Evolutionary conservation across 2,888 invertebrate species (phyloP).

Genomic region (Zhuqinia jingwanae): DNA sequence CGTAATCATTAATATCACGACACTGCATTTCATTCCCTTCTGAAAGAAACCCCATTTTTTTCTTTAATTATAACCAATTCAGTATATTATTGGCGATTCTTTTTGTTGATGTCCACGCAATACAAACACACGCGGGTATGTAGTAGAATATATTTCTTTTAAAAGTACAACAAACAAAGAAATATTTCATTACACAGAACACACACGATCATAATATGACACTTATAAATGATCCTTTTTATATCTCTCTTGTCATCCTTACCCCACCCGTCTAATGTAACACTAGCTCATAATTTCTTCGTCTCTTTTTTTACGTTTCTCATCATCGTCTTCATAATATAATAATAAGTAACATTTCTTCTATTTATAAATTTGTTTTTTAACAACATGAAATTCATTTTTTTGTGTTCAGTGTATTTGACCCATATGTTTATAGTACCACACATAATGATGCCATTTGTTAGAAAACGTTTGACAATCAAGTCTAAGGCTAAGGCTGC

Average conservation of each 20-base stretch:
- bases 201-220: too few species aligned
- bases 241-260: background rate
- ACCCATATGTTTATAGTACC: constrained; percentile 6
- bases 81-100: constrained; percentile 36
- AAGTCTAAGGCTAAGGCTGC: constrained; percentile 66
- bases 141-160: background rate
- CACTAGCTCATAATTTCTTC: constrained; percentile 25
- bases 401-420: too few species aligned
- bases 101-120: constrained; percentile 27
- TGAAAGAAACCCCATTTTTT: constrained; percentile 46
- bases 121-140: constrained; percentile 5
- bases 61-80: constrained; percentile 17
- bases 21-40: constrained; percentile 40
- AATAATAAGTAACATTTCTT: too few species aligned
- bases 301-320: background rate
- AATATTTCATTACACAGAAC: background rate
- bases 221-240: too few species aligned
- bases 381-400: too few species aligned
- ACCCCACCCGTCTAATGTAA: constrained; percentile 13
- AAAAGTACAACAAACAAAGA: background rate
- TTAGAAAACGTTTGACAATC: background rate
- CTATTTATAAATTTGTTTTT: background rate
- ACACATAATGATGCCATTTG: background rate
- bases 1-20: constrained; percentile 50
- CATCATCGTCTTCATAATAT: too few species aligned